A percentile compares a stretch with the other conserved stretches of the same genome.
Evolutionary conservation across 2,797 vertebrate species (phyloP).

Genomic region (Sebastes taczanowskii): DNA sequence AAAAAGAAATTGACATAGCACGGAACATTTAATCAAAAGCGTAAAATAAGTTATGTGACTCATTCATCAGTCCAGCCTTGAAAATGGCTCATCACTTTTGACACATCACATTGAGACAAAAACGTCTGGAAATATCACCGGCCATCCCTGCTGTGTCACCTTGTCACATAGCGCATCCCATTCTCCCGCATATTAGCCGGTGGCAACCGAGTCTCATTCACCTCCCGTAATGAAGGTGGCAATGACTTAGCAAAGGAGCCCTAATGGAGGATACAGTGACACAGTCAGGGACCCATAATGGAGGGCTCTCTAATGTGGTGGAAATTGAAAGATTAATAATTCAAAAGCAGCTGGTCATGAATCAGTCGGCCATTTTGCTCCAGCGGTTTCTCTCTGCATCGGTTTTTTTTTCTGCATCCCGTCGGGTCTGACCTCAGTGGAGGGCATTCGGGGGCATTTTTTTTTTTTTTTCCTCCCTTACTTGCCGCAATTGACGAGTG

Average conservation of each 20-base stretch:
- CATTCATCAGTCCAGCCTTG: constrained; percentile 53
- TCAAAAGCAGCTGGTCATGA: constrained; percentile 90
- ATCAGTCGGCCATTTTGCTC: constrained; percentile 84
- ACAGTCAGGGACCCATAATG: constrained; percentile 79
- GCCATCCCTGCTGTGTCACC: constrained; percentile 72
- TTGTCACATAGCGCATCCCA: constrained; percentile 49
- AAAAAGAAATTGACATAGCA: constrained; percentile 24
- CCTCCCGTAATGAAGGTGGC: constrained; percentile 69
- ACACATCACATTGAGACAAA: constrained; percentile 59
- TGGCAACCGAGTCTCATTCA: constrained; percentile 62
- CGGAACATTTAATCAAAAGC: constrained; percentile 32
- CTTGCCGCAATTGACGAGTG: constrained; percentile 44
- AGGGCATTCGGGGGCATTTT: constrained; percentile 41
- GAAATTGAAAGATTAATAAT: constrained; percentile 98
- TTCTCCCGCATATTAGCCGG: constrained; percentile 48
- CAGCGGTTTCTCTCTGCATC: constrained; percentile 55
- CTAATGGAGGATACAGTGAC: constrained; percentile 75
- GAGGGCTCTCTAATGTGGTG: constrained; percentile 85
- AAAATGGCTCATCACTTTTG: constrained; percentile 66
- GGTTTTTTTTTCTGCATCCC: constrained; percentile 46
- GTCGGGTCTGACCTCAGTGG: constrained; percentile 65
- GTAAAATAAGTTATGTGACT: constrained; percentile 27
- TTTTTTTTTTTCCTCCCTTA: neutral
- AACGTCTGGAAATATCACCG: constrained; percentile 68
- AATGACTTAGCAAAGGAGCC: constrained; percentile 73